Conservation (phyloP, 2,888 invertebrate genomes). For the Acrocera orbiculus region DNA sequence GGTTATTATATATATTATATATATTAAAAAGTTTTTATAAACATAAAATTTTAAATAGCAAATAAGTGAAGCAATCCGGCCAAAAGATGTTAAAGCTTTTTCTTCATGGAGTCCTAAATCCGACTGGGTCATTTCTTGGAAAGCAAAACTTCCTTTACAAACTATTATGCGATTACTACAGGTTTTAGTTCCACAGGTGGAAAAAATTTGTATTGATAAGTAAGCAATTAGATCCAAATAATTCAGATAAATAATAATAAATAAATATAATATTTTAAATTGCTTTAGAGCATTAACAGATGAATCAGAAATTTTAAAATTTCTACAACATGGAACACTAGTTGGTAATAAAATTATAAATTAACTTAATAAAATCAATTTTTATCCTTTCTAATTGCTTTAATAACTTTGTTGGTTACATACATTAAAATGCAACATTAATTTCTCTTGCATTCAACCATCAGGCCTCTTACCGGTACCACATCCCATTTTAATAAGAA, state of each 20-base stretch:
- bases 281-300: conserved; percentile 77
- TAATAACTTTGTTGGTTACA: too few relatives aligned
- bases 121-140: conserved; percentile 94
- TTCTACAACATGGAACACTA: conserved; percentile 94
- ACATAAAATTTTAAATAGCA: too few relatives aligned
- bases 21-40: too few relatives aligned
- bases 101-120: conserved; percentile 87
- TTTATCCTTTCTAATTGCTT: too few relatives aligned
- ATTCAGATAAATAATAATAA: not conserved
- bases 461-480: conserved; percentile 95
- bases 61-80: not conserved
- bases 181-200: conserved; percentile 97
- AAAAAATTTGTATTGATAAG: conserved; percentile 99
- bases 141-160: conserved; percentile 90
- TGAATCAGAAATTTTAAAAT: conserved; percentile 97
- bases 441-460: too few relatives aligned
- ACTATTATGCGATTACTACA: conserved; percentile 98
- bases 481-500: conserved; percentile 95
- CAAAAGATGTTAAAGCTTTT: conserved; percentile 15
- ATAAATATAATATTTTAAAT: not conserved
- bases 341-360: too few relatives aligned
- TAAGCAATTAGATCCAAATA: conserved; percentile 29
- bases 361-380: too few relatives aligned
- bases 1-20: not conserved
- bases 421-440: too few relatives aligned